Percentiles rank a stretch among this genome's conserved stretches.
Conservation (phyloP, 1,140 invertebrate species). For the Drosophila simulans region DNA sequence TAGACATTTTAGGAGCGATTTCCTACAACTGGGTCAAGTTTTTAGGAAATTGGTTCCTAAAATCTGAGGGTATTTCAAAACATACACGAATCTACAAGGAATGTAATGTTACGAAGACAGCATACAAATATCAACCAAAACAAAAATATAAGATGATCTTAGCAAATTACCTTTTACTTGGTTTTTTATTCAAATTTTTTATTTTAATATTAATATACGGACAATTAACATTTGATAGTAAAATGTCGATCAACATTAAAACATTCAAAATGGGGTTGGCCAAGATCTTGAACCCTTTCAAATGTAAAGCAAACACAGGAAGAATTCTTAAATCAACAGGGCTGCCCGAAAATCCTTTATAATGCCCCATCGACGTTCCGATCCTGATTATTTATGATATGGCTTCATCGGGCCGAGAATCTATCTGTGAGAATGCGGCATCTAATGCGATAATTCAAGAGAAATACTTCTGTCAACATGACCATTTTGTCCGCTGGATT, state of each 20-base stretch:
- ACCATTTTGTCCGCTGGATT: constrained; percentile 64
- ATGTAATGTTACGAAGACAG: neutral
- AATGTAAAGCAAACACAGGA: constrained; percentile 34
- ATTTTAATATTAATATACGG: too few relatives aligned
- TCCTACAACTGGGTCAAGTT: neutral
- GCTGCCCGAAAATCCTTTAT: constrained; percentile 74
- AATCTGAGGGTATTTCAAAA: constrained; percentile 5
- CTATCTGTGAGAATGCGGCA: constrained; percentile 74
- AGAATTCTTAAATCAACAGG: constrained; percentile 65
- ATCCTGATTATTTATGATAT: constrained; percentile 77
- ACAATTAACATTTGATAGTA: neutral
- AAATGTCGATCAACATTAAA: neutral
- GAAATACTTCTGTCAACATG: constrained; percentile 84
- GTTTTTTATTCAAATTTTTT: too few relatives aligned
- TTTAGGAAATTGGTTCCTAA: constrained; percentile 19
- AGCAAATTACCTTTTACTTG: too few relatives aligned
- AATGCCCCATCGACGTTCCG: constrained; percentile 66
- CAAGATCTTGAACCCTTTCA: constrained; percentile 20
- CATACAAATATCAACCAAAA: neutral
- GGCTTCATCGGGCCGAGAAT: constrained; percentile 75
- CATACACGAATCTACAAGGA: neutral
- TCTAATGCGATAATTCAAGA: constrained; percentile 84
- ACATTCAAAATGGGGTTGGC: constrained; percentile 24
- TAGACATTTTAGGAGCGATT: constrained; percentile 15
- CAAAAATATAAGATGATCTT: too few relatives aligned